Evolutionary conservation across 2,113 vertebrate species (phyloP).

Genomic region (Melospiza georgiana): DNA sequence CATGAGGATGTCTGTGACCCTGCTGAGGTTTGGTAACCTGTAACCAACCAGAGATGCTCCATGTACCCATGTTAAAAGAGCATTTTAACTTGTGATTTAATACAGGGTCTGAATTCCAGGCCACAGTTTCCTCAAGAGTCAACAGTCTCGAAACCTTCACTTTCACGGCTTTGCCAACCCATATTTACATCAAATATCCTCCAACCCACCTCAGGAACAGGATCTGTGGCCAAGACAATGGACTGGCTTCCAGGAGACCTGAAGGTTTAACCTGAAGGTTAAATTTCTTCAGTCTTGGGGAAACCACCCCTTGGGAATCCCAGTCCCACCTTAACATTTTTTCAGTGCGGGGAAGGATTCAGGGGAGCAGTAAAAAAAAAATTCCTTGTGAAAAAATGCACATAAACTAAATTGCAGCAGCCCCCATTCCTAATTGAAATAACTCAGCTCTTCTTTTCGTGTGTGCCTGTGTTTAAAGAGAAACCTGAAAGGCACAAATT

Average conservation of each 20-base stretch:
- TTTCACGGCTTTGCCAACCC: neutral
- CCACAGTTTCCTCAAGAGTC: conserved; percentile 20
- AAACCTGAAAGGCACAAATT: conserved; percentile 62
- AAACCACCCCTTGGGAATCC: neutral
- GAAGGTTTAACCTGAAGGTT: neutral
- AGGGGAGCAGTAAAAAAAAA: neutral
- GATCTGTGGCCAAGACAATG: neutral
- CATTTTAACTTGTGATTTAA: neutral
- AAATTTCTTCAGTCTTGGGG: neutral
- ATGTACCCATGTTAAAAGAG: neutral
- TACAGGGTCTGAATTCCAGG: neutral
- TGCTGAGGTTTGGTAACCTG: neutral
- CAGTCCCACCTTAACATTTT: neutral
- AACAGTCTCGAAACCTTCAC: neutral
- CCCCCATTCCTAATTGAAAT: conserved; percentile 49
- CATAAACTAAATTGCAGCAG: conserved; percentile 41
- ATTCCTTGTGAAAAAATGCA: conserved; percentile 10
- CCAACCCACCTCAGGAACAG: neutral
- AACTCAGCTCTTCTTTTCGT: conserved; percentile 31
- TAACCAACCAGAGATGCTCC: neutral
- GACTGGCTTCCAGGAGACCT: neutral
- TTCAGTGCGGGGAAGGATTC: neutral
- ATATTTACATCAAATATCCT: neutral
- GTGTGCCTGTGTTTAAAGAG: conserved; percentile 55
- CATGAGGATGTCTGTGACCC: neutral